Conservation (phyloP, 1,140 invertebrate genomes). For the Eriosoma lanigerum region DNA sequence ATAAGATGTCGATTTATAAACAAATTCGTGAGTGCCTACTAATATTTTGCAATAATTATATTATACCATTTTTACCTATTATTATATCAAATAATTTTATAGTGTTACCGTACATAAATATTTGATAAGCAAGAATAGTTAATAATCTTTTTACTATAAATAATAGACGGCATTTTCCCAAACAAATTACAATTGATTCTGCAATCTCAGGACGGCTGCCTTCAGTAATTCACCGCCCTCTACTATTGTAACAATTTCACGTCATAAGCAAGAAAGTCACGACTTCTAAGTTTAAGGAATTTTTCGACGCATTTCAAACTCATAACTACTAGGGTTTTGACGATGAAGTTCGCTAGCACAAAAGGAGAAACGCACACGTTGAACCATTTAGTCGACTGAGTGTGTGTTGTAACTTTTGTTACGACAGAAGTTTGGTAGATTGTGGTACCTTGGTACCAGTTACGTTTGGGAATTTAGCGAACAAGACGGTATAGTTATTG, state of each 20-base stretch:
- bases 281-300: not conserved
- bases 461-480: conserved; percentile 4
- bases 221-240: too few species aligned
- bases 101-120: too few species aligned
- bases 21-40: too few species aligned
- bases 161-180: too few species aligned
- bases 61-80: too few species aligned
- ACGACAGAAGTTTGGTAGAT: not conserved
- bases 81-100: too few species aligned
- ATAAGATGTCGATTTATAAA: too few species aligned
- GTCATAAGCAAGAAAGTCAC: not conserved
- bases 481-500: too few species aligned
- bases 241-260: not conserved
- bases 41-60: too few species aligned
- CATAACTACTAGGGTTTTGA: not conserved
- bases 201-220: too few species aligned
- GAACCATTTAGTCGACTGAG: conserved; percentile 2
- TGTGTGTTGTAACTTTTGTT: not conserved
- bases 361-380: not conserved
- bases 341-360: not conserved
- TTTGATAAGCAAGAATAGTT: too few species aligned
- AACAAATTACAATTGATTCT: not conserved
- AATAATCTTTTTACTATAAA: too few species aligned
- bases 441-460: not conserved
- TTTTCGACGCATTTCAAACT: conserved; percentile 10